Conservation (phyloP, 2,888 invertebrate species). For the Bombyx huttoni region DNA sequence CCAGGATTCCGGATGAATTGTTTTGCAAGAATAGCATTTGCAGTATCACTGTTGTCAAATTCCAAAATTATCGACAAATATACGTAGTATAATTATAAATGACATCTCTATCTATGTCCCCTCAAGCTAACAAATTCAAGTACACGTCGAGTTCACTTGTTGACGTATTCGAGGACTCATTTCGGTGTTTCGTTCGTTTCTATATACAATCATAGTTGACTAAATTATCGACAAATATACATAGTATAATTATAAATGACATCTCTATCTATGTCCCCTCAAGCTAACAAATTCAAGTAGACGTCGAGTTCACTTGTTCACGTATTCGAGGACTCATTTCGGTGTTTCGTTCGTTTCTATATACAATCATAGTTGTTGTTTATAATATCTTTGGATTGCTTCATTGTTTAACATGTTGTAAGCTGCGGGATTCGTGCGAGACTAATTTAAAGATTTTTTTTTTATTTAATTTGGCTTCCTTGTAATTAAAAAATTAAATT, state of each 20-base stretch:
- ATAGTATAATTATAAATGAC: background rate
- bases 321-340: conserved; percentile 1
- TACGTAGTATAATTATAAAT: background rate
- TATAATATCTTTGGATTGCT: background rate
- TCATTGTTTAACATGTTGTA: too few relatives aligned
- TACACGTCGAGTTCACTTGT: background rate
- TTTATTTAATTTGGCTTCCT: too few relatives aligned
- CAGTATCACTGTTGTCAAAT: too few relatives aligned
- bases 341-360: background rate
- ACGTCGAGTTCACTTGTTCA: background rate
- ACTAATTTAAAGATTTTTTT: too few relatives aligned
- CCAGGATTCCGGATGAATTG: too few relatives aligned
- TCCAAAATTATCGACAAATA: too few relatives aligned
- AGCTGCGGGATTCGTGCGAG: too few relatives aligned
- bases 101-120: background rate
- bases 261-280: background rate
- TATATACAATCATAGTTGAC: too few relatives aligned
- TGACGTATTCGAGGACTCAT: conserved; percentile 1
- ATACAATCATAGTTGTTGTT: background rate
- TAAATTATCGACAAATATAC: too few relatives aligned
- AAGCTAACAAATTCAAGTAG: background rate
- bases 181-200: background rate
- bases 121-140: background rate
- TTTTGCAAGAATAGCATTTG: too few relatives aligned
- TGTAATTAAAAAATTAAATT: too few relatives aligned